A percentile compares a stretch with the other conserved stretches of the same genome.
These are phyloP conservation scores for Catharus bicknelli DNA, from an alignment of 2,113 vertebrate genomes.

Conservation along the genomic window DNA sequence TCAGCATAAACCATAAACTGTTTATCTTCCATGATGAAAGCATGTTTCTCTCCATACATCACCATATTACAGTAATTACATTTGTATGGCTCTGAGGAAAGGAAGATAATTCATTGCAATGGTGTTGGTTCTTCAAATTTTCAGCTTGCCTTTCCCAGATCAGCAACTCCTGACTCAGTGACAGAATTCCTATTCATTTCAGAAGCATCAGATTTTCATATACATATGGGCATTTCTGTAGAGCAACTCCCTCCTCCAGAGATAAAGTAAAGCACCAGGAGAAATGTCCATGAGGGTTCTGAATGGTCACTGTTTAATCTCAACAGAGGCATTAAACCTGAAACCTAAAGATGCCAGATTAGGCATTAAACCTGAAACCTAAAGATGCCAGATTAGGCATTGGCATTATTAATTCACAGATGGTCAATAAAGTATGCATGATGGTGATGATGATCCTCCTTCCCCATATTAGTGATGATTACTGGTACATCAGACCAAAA, in stretches of 20 bases:
- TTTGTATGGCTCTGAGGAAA: not conserved
- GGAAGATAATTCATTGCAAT: not conserved
- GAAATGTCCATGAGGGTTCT: not conserved
- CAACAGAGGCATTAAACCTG: not conserved
- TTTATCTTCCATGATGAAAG: not conserved
- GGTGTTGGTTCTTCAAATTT: not conserved
- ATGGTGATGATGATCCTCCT: not conserved
- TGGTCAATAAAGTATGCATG: not conserved
- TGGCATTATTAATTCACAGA: not conserved
- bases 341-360: not conserved
- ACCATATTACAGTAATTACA: not conserved
- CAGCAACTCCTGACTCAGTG: not conserved
- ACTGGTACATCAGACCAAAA: not conserved
- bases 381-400: not conserved
- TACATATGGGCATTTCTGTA: not conserved
- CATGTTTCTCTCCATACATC: not conserved
- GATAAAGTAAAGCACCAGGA: not conserved
- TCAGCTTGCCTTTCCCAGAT: not conserved
- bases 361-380: not conserved
- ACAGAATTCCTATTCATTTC: not conserved
- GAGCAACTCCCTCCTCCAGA: not conserved
- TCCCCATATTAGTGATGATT: not conserved
- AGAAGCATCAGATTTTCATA: not conserved
- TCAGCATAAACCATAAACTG: not conserved
- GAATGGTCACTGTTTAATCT: not conserved